Percentiles rank a stretch among this genome's conserved stretches.
Evolutionary conservation across 1,140 invertebrate genomes (phyloP).

Genomic region (Drosophila baimaii): DNA sequence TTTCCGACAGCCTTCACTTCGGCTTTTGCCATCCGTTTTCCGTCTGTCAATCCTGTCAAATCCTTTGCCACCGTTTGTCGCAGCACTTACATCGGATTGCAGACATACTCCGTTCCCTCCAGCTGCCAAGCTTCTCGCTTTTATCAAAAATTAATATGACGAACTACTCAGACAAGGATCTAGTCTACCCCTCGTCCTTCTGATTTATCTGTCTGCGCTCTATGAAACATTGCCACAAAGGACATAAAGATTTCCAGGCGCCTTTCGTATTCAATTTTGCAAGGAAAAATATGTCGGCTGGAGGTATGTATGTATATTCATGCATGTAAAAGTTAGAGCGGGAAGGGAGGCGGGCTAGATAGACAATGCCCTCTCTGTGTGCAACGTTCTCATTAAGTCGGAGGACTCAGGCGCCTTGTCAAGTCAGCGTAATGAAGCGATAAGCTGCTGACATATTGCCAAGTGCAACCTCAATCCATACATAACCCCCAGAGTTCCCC

Average conservation of each 20-base stretch:
- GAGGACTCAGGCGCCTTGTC: constrained; percentile 52
- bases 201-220: constrained; percentile 20
- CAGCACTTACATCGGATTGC: constrained; percentile 55
- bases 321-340: constrained; percentile 46
- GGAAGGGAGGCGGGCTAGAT: background rate
- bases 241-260: constrained; percentile 54
- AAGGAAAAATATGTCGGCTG: constrained; percentile 26
- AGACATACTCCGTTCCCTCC: constrained; percentile 11
- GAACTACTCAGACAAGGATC: constrained; percentile 66
- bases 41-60: constrained; percentile 48
- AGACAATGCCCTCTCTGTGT: constrained; percentile 48
- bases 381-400: constrained; percentile 66
- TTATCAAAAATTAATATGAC: constrained; percentile 72
- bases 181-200: background rate
- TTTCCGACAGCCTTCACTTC: constrained; percentile 18
- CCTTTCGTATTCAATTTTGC: constrained; percentile 41
- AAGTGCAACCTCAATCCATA: constrained; percentile 72
- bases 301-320: too few species aligned
- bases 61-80: constrained; percentile 66
- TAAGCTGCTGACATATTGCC: constrained; percentile 76
- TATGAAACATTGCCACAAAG: constrained; percentile 48
- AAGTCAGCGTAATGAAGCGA: constrained; percentile 74
- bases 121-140: constrained; percentile 29
- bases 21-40: constrained; percentile 14
- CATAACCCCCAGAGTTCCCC: constrained; percentile 5